Base-by-base conservation (phyloP, 2,888 invertebrate species). In the Stenodema calcarata region DNA sequence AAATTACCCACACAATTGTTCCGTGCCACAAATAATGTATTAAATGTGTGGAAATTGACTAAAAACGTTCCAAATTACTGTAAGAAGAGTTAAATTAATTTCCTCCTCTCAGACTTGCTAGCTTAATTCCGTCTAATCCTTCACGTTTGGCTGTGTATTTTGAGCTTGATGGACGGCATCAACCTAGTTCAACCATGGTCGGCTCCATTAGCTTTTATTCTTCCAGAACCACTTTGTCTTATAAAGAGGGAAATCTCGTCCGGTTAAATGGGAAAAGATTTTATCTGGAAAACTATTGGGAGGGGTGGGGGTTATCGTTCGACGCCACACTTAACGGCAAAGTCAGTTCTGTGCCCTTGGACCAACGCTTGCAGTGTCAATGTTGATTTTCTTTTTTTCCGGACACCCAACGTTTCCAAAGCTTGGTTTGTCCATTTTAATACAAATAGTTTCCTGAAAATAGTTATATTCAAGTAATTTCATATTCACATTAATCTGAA, bases 121-220 rank as follows among this genome's bases (percentile, higher is more conserved):
- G 11, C 62, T 62, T 23, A 62, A 62, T 62, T 62, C 62, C 62
- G 9, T 62, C 23, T 27, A 62, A 23, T 62, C 62, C 27, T 23
- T 62, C 23, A 62, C 23, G 62, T 23, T 27, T 23, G 35, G 4
- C 35, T 2, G 62, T 47, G 23, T 62, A 62, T 62, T 62, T 62
- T 62, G 73, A 35, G 30, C 73, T 35, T 73, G 73, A 73, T 73
- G 73, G 73, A 73, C 73, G 73, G 35, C 73, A 18, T 62, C 62
- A 62, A 62, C 62, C 62, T 23, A 23, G 18, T 62, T 62, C 62
- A 62, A 62, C 62, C 23, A 18, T 35, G 73, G 73, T n/a, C 73
- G 73, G n/a, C 73, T 73, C 73, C 73, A 73, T 73, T 73, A 73
- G 73, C 73, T 73, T 73, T 73, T 73, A 35, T 73, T 73, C 73